Evolutionary conservation across 1,140 invertebrate species (phyloP).

Genomic region (Oryctes rhinoceros): DNA sequence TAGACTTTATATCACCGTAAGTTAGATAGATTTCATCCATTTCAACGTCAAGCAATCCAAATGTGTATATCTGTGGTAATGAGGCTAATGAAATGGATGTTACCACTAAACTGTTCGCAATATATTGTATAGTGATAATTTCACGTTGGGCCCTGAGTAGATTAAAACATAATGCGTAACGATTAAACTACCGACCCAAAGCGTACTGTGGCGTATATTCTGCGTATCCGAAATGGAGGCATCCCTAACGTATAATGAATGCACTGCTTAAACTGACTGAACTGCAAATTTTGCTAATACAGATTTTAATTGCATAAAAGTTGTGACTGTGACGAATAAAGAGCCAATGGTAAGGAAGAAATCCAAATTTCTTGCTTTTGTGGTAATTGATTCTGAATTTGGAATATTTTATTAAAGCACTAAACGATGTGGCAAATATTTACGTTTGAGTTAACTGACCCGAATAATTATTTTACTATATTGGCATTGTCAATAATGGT

Average conservation of each 20-base stretch:
- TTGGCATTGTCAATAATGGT: too few relatives aligned
- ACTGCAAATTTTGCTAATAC: neutral
- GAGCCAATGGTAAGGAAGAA: too few relatives aligned
- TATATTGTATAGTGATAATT: conserved; percentile 6
- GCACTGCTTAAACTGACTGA: neutral
- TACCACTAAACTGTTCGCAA: neutral
- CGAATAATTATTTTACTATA: too few relatives aligned
- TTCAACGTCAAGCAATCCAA: neutral
- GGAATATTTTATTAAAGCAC: too few relatives aligned
- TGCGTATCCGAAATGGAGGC: neutral
- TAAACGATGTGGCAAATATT: too few relatives aligned
- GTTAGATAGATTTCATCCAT: too few relatives aligned
- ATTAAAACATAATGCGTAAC: conserved; percentile 22
- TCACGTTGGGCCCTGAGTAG: neutral
- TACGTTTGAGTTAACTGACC: too few relatives aligned
- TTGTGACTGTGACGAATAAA: too few relatives aligned
- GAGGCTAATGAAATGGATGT: conserved; percentile 22
- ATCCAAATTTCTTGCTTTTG: too few relatives aligned
- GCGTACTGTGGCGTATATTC: neutral
- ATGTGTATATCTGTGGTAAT: neutral
- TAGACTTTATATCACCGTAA: too few relatives aligned
- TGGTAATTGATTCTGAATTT: too few relatives aligned
- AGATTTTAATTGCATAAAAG: too few relatives aligned
- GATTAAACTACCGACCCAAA: neutral
- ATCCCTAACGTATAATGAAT: neutral